Percentiles rank a stretch among this genome's conserved stretches.
These are phyloP conservation scores for Galago senegalensis DNA, from an alignment of 2,797 vertebrate species.

Conservation along the genomic window DNA sequence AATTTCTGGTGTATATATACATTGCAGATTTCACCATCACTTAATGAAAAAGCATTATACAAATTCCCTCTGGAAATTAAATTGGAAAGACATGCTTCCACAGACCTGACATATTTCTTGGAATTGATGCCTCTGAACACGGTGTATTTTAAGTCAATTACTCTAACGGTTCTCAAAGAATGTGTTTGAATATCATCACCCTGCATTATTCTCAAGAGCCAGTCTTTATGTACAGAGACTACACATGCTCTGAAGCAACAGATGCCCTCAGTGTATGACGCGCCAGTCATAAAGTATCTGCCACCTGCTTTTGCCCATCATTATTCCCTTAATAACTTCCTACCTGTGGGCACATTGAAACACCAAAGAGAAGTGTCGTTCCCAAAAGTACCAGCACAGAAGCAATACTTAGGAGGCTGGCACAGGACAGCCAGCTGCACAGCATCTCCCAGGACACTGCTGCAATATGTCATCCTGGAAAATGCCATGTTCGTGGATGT, in stretches of 20 bases:
- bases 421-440: conserved; percentile 64
- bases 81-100: conserved; percentile 65
- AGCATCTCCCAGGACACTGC: conserved; percentile 70
- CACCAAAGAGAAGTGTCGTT: conserved; percentile 69
- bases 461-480: conserved; percentile 81
- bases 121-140: conserved; percentile 48
- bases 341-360: conserved; percentile 65
- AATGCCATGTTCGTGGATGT: conserved; percentile 74
- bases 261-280: conserved; percentile 73
- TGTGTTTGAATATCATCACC: conserved; percentile 74
- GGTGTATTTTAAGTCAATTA: conserved; percentile 79
- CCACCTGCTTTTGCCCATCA: conserved; percentile 77
- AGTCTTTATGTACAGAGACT: conserved; percentile 43
- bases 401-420: conserved; percentile 59
- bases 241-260: conserved; percentile 67
- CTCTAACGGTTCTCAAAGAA: conserved; percentile 74
- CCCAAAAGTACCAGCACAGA: conserved; percentile 70
- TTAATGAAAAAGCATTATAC: conserved; percentile 73
- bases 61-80: conserved; percentile 79
- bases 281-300: conserved; percentile 63
- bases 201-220: conserved; percentile 76
- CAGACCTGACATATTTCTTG: conserved; percentile 74
- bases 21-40: conserved; percentile 13
- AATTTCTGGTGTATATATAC: conserved; percentile 60
- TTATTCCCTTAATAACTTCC: conserved; percentile 77